Base-by-base conservation (phyloP, 2,113 vertebrate genomes). In the Brevimyrus niger region DNA sequence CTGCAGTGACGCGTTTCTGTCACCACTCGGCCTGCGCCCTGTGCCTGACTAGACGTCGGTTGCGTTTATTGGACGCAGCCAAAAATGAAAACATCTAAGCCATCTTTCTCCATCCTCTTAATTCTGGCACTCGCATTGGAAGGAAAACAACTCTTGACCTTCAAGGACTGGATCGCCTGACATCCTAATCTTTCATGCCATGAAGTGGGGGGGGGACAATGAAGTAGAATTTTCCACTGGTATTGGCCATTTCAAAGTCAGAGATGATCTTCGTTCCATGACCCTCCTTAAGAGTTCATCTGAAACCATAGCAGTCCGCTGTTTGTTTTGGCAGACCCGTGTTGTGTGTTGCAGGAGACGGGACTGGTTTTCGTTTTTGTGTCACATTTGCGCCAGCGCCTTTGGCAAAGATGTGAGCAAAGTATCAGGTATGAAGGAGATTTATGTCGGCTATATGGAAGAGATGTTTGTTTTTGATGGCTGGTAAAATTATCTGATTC, bases 221-320 rank as follows among this genome's bases (percentile, higher is more conserved):
- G 48, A 83, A 61, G 53, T 19, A 55, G 53, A 55, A 21, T 21
- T 55, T 55, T 55, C 53, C 53, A 55, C 53, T 55, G 53, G 53
- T 55, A 55, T 55, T 55, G 53, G 53, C 21, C 4, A n/a, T 53
- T 89, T 85, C 88, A 89, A 61, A 89, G 88, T 35, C 50, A 27
- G 88, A 27, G 80, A 87, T 80, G 87, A 23, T 44, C 80, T 89
- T 61, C 17, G 38, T 76, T 89, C 47, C 21, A 23, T 84, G 80
- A 23, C 51, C 51, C 53, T n/a, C 38, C 73, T 58, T 50, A 58
- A 38, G 82, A 83, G 73, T 83, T 76, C 50, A n/a, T 89, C 76
- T 47, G 88, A 89, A 89, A 89, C 35, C 19, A 89, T 89, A 61
- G 88, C 38, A 42, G 88, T 44, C 88, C 23, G 3, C 21, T 89